Base-by-base conservation (phyloP, 2,113 vertebrate species). In the Craseonycteris thonglongyai region DNA sequence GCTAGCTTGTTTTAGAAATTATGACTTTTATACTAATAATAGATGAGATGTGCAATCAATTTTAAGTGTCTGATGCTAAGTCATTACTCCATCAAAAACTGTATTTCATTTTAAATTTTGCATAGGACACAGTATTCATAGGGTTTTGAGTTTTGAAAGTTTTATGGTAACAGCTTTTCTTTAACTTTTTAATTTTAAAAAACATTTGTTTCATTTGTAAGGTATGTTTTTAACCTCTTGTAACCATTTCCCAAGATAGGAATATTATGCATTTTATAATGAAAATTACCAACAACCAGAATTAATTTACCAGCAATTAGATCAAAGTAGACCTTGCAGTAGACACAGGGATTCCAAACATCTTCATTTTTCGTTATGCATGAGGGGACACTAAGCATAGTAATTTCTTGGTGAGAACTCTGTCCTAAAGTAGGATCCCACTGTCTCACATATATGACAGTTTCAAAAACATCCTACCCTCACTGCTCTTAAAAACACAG, bases 401-500 rank as follows among this genome's bases (percentile, higher is more conserved):
- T 22, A 51, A 74, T 84, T 76, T 79, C 65, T 69, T 79, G 28
- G 8, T 75, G 16, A 72, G 40, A 90, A 71, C 38, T 72, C 49
- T 89, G 65, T 19, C 74, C 40, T 76, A 11, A 3, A 33, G 26
- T n/a, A 35, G 35, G 16, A 74, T 38, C 69, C 49, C 13, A 38
- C 35, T 91, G 94, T n/a, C 65, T 89, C 9, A 21, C 30, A 49
- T 5, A 11, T 40, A 49, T 59, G 90, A 94, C 71, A 91, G 40
- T 66, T 91, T 95, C 42, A 61, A 92, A 95, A 95, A 87, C 61
- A 84, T 59, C 56, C 6, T 69, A 38, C 2, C 61, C 56, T 45
- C 51, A 33, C 13, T 14, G 78, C 88, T 93, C 87, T 76, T 76
- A 82, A 49, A 86, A 89, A 91, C 79, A 71, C 83, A 88, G 88